Evolutionary conservation across 2,113 vertebrate species (phyloP).

Genomic region (Indicator indicator): DNA sequence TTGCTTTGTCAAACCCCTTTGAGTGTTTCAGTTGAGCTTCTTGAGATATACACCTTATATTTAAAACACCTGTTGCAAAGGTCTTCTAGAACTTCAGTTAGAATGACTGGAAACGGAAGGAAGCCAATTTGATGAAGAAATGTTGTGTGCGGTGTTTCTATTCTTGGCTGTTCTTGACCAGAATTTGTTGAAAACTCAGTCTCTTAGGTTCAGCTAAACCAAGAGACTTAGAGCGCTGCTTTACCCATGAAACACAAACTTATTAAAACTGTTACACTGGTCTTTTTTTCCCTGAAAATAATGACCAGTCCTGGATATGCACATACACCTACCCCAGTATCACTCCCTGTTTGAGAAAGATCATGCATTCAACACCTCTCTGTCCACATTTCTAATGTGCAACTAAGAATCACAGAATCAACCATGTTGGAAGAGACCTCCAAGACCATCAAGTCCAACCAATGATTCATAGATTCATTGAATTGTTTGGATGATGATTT

Average conservation of each 20-base stretch:
- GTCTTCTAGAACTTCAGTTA: conserved; percentile 60
- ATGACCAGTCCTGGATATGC: background rate
- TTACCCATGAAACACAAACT: background rate
- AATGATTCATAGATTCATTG: background rate
- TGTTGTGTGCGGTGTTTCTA: background rate
- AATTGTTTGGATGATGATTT: background rate
- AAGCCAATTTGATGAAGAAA: conserved; percentile 55
- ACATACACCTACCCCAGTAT: background rate
- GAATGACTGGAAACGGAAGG: conserved; percentile 59
- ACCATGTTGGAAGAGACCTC: no score
- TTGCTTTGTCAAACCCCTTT: background rate
- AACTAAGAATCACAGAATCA: background rate
- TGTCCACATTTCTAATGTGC: background rate
- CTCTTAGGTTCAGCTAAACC: background rate
- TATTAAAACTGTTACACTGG: background rate
- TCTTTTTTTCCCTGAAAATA: background rate
- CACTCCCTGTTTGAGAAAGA: background rate
- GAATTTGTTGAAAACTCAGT: conserved; percentile 7
- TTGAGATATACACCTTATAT: conserved; percentile 54
- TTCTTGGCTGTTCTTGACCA: background rate
- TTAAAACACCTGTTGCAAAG: conserved; percentile 48
- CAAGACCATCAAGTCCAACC: no score
- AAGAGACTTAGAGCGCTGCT: background rate
- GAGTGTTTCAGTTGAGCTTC: conserved; percentile 57
- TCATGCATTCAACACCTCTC: background rate